Conservation (phyloP, 2,888 invertebrate genomes). For the Thecophora atra region DNA sequence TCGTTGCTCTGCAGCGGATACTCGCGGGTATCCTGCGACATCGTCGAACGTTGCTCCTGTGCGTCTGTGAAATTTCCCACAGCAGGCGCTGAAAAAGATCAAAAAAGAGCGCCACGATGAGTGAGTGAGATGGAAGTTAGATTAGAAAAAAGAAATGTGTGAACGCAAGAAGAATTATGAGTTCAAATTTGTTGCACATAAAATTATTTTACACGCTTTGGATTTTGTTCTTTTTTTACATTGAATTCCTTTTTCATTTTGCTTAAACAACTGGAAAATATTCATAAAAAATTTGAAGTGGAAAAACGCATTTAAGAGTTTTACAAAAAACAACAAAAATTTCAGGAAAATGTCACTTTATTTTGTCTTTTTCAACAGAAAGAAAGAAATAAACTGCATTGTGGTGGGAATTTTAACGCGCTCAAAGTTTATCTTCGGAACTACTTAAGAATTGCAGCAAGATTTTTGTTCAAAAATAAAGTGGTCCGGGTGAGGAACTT, state of each 20-base stretch:
- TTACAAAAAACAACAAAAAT: neutral
- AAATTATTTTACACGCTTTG: slow-evolving; percentile 22
- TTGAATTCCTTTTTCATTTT: neutral
- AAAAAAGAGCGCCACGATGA: neutral
- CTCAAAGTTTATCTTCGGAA: neutral
- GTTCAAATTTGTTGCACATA: slow-evolving; percentile 30
- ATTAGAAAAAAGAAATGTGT: slow-evolving; percentile 21
- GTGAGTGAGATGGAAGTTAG: slow-evolving; percentile 24
- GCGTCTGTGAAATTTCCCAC: slow-evolving; percentile 73
- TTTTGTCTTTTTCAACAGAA: no score
- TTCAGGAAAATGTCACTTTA: no score
- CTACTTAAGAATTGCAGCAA: no score
- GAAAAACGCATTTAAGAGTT: neutral
- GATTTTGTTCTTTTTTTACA: neutral
- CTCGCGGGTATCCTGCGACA: slow-evolving; percentile 69
- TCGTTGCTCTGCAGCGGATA: slow-evolving; percentile 76
- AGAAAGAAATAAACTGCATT: neutral
- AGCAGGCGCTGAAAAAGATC: slow-evolving; percentile 67
- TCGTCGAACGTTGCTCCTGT: slow-evolving; percentile 64
- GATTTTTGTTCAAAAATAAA: no score
- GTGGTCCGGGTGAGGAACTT: no score
- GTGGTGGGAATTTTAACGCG: neutral
- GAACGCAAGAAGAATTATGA: slow-evolving; percentile 31
- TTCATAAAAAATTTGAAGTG: no score
- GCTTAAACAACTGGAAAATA: neutral